phyloP scores from a whole-genome alignment of 2,113 vertebrate species.

The Thalassoma bifasciatum region DNA sequence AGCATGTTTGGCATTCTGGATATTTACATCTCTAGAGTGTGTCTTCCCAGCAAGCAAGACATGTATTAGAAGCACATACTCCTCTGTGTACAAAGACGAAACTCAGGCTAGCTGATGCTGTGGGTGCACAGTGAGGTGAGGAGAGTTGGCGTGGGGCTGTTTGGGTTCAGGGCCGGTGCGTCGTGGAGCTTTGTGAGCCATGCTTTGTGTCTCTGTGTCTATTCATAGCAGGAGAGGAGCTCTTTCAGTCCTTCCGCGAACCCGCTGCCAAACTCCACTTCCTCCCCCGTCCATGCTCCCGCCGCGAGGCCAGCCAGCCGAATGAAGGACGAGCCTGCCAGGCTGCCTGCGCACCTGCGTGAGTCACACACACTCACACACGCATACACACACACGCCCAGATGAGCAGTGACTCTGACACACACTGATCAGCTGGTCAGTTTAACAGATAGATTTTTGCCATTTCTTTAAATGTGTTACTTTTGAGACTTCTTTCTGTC shows the following conservation, averaged over 20 bases:
- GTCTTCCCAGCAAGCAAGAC: neutral
- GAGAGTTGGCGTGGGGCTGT: conserved; percentile 54
- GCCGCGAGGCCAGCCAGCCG: conserved; percentile 88
- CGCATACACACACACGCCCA: conserved; percentile 30
- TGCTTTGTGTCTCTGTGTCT: conserved; percentile 85
- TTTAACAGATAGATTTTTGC: conserved; percentile 25
- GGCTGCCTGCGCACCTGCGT: conserved; percentile 96
- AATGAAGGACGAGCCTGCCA: conserved; percentile 94
- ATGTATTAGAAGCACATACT: neutral
- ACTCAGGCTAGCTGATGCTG: conserved; percentile 9
- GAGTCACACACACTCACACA: conserved; percentile 81
- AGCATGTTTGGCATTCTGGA: conserved; percentile 24
- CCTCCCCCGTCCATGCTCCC: conserved; percentile 94
- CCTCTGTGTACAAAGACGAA: neutral
- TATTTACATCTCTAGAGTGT: neutral
- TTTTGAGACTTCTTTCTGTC: conserved; percentile 1
- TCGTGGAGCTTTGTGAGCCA: conserved; percentile 76
- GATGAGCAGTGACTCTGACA: conserved; percentile 46
- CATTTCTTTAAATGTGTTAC: conserved; percentile 3
- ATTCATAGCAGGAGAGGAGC: conserved; percentile 95
- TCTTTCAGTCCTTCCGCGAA: conserved; percentile 95
- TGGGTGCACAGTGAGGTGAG: conserved; percentile 55
- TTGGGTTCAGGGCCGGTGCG: conserved; percentile 73
- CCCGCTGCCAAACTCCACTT: conserved; percentile 90
- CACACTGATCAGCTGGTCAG: conserved; percentile 37